These are phyloP conservation scores for Menidia beryllina DNA, from an alignment of 2,113 vertebrate genomes.

Conservation along the genomic window DNA sequence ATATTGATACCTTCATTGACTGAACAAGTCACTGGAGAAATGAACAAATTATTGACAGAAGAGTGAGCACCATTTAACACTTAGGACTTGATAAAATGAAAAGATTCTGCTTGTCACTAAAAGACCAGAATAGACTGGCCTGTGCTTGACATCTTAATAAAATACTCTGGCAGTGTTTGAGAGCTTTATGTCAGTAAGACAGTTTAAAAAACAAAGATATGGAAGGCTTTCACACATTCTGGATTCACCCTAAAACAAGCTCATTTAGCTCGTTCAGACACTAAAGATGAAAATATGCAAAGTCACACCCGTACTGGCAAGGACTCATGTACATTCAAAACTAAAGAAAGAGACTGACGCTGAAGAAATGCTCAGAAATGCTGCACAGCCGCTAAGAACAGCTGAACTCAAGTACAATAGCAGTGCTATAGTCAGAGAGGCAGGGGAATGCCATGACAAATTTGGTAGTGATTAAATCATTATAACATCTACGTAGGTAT, in stretches of 20 bases:
- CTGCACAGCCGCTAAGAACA: constrained; percentile 44
- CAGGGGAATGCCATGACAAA: constrained; percentile 31
- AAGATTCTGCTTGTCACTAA: constrained; percentile 12
- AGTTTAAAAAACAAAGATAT: constrained; percentile 70
- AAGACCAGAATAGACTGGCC: constrained; percentile 18
- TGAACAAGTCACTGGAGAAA: constrained; percentile 33
- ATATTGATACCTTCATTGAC: constrained; percentile 45
- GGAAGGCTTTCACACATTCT: constrained; percentile 49
- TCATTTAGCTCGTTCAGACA: constrained; percentile 25
- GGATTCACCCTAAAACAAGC: constrained; percentile 27
- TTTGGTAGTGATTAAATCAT: constrained; percentile 39
- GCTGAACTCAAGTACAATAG: constrained; percentile 17
- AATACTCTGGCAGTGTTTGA: constrained; percentile 76
- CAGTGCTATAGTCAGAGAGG: not conserved
- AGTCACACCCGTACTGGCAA: constrained; percentile 25
- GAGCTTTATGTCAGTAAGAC: constrained; percentile 62
- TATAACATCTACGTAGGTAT: constrained; percentile 30
- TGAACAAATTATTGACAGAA: constrained; percentile 25
- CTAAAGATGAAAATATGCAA: constrained; percentile 37
- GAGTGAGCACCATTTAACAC: constrained; percentile 48
- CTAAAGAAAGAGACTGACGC: constrained; percentile 16
- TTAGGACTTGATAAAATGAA: constrained; percentile 30
- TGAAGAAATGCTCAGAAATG: too few species aligned
- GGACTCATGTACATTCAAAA: constrained; percentile 36
- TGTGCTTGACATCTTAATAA: constrained; percentile 58